Conservation (phyloP, 1,140 invertebrate genomes). For the Apocrypta bakeri region DNA sequence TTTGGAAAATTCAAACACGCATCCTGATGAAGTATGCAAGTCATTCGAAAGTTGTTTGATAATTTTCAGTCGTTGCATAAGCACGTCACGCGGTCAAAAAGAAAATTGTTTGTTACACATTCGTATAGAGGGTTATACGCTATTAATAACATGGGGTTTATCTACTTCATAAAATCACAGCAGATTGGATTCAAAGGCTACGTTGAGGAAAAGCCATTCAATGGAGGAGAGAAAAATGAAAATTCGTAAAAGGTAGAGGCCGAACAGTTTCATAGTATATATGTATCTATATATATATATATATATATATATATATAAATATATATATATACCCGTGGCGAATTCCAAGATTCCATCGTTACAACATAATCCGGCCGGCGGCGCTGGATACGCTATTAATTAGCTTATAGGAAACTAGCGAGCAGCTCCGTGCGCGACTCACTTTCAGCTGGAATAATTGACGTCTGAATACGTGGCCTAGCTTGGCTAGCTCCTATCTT, state of each 20-base stretch:
- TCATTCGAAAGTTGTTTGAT: background rate
- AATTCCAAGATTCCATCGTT: background rate
- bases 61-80: background rate
- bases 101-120: background rate
- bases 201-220: background rate
- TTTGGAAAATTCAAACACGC: background rate
- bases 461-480: conserved; percentile 20
- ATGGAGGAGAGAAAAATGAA: background rate
- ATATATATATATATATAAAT: too few species aligned
- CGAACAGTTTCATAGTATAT: too few species aligned
- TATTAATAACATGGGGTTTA: too few species aligned
- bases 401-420: background rate
- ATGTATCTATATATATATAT: too few species aligned
- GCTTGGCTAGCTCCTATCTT: background rate
- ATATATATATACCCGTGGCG: too few species aligned
- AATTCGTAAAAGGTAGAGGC: background rate
- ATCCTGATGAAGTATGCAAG: background rate
- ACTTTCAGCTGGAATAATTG: conserved; percentile 28
- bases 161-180: background rate
- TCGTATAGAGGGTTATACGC: too few species aligned
- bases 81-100: background rate
- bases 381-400: conserved; percentile 22
- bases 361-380: background rate
- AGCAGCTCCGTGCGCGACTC: background rate
- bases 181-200: background rate